Conservation (phyloP, 2,113 vertebrate genomes). For the Crotalus horridus region DNA sequence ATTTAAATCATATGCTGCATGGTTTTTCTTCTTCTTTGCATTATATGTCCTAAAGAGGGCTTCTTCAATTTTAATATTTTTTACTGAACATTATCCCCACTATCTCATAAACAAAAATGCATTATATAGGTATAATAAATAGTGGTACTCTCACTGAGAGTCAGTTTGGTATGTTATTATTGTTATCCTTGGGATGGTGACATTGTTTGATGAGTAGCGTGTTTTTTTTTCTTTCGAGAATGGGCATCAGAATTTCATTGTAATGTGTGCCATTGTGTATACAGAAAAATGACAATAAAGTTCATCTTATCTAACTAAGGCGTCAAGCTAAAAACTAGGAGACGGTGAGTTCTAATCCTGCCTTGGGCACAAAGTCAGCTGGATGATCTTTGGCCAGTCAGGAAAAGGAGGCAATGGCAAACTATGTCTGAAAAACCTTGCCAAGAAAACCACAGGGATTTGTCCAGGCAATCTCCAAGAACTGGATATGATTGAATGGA, state of each 20-base stretch:
- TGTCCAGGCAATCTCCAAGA: neutral
- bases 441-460: neutral
- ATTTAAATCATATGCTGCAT: neutral
- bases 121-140: neutral
- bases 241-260: neutral
- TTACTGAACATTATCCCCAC: neutral
- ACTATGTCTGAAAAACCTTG: neutral
- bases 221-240: neutral
- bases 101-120: neutral
- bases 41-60: neutral
- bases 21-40: neutral
- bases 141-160: neutral
- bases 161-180: neutral
- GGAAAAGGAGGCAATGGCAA: neutral
- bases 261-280: neutral
- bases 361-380: neutral
- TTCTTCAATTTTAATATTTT: neutral
- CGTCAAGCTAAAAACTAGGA: neutral
- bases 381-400: neutral
- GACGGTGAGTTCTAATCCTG: neutral
- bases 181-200: neutral
- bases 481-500: neutral
- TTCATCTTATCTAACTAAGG: neutral
- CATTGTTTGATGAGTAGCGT: neutral
- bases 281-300: neutral